Evolutionary conservation across 2,113 vertebrate genomes (phyloP), one percentile per base, ranked within the genome.

Genomic region (Hemicordylus capensis): DNA sequence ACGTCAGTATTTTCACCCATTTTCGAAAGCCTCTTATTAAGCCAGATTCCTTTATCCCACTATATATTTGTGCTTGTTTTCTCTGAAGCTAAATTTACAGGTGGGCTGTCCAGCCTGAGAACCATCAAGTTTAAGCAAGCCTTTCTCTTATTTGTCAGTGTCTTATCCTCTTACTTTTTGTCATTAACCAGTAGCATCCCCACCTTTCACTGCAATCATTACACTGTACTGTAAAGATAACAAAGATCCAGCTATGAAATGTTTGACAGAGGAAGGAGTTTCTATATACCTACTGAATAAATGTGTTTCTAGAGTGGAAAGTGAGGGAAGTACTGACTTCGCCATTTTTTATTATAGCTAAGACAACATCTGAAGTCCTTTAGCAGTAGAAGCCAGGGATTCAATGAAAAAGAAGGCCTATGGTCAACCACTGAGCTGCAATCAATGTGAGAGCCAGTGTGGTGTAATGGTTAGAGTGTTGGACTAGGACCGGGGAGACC

Each of bases 81-180:
- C 51, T 81, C 67, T 84, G 64, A 46, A 81, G 58, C 9, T 39
- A 76, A 81, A 81, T 81, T 58, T 76, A 67, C 73, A 69, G 37
- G 48, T 75, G 58, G 81, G 31, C 39, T 81, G 37, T 66, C 51
- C 9, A 76, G 46, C 37, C 48, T 54, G 79, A 81, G 39, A 66
- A 15, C 61, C 48, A 75, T 67, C 70, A 7, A 44, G 31, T 11
- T 66, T 66, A 81, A 67, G 12, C 63, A n/a, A 37, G 39, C 48
- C 39, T 58, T 56, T 56, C 59, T 63, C 15, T 69, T 76, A 24
- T 79, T 72, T 80, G 20, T 64, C 58, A 51, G 34, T 56, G 46
- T 58, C 64, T 77, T 85, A 34, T 75, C 58, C 39, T 56, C 20
- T 75, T 81, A 26, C 64, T 2, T 78, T 70, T 64, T 67, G 39